Evolutionary conservation across 2,113 vertebrate species (phyloP), one percentile per base, ranked within the genome.

Genomic region (Phrynosoma blainvillii): DNA sequence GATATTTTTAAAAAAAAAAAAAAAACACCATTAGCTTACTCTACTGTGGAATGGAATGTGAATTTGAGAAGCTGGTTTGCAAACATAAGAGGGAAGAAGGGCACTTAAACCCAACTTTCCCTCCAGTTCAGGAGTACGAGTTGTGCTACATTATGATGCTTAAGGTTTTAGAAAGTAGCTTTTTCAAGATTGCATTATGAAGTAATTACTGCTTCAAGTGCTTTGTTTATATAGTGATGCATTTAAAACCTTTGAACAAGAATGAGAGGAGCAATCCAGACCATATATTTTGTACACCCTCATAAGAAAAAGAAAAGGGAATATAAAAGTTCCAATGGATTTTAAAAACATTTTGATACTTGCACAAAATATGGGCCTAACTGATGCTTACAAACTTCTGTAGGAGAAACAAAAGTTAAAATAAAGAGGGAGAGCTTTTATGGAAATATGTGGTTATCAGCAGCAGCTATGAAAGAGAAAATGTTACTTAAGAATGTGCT

Each of bases 401-500:
- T 42, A 85, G 76, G 32, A 84, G 91, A 78, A 82, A 12, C 42
- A 84, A 52, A 7, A 13, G 75, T 84, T 79, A 70, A 89, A 73
- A 78, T 68, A 76, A 82, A 70, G 68, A 62, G 30, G 21, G 62
- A 42, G 6, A 52, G 56, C 66, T 1, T 77, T 76, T 80, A 73
- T 71, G 1, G 0, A 75, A 82, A 36, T 1, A 3, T 82, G 66
- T 84, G n/a, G 16, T 27, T 88, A 27, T 68, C 54, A 10, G 40
- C 62, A 85, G 84, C 27, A 12, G n/a, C 62, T 79, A 83, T 27
- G 87, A 75, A 77, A 82, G 68, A 91, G 84, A 52, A 36, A 88
- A 79, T 21, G 54, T 78, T 84, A 79, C 89, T 93, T 92, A 93
- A 93, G 89, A 93, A 88, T 65, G 42, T 27, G 10, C 20, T 88